phyloP scores from a whole-genome alignment of 2,113 vertebrate species.

The Diglossa brunneiventris region DNA sequence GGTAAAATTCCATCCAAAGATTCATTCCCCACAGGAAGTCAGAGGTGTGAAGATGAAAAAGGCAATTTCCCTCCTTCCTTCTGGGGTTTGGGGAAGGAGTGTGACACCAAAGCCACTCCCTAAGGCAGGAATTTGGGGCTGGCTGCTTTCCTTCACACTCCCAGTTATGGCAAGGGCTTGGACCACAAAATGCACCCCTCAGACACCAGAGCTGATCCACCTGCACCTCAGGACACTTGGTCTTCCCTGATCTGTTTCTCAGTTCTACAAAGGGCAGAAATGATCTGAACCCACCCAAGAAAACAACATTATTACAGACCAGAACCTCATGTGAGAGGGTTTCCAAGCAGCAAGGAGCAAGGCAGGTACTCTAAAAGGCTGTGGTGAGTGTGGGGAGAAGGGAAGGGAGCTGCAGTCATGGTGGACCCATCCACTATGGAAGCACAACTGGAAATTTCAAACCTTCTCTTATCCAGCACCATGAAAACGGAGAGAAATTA shows the following conservation, averaged over 20 bases:
- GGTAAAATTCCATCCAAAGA: not conserved
- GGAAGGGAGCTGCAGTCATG: slow-evolving; percentile 31
- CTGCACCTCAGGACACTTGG: not conserved
- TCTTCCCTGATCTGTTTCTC: not conserved
- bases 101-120: not conserved
- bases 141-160: accelerated
- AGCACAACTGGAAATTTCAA: not conserved
- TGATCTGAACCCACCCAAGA: not conserved
- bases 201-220: not conserved
- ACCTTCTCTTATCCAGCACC: not conserved
- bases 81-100: not conserved
- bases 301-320: not conserved
- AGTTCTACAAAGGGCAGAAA: not conserved
- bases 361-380: not conserved
- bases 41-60: not conserved
- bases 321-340: not conserved
- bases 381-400: not conserved
- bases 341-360: not conserved
- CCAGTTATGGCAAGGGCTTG: not conserved
- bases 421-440: slow-evolving; percentile 41
- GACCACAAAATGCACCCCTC: not conserved
- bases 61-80: not conserved
- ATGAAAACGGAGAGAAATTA: slow-evolving; percentile 1
- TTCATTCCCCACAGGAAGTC: not conserved
- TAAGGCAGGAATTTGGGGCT: not conserved